Conservation (phyloP, 2,113 vertebrate genomes). For the Epinephelus moara region DNA sequence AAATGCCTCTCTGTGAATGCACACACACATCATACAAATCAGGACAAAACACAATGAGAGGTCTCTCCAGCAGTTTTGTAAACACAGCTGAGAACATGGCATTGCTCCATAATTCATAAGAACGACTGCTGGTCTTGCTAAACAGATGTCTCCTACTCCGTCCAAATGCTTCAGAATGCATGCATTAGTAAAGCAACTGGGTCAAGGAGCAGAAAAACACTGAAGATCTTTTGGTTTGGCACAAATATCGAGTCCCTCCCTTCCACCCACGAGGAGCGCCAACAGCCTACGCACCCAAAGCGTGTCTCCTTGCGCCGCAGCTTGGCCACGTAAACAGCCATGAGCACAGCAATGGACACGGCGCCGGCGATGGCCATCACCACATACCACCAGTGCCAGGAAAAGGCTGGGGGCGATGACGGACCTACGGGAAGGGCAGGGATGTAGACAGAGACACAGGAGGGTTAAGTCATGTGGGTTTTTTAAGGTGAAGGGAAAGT, state of each 20-base stretch:
- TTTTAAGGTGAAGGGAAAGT: not conserved
- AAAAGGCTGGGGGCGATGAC: conserved; percentile 76
- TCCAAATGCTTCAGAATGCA: conserved; percentile 30
- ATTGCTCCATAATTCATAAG: not conserved
- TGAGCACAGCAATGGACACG: conserved; percentile 83
- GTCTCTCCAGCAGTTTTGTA: not conserved
- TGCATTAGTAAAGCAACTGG: conserved; percentile 12
- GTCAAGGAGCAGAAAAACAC: conserved; percentile 26
- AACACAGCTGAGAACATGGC: conserved; percentile 46
- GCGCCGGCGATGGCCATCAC: conserved; percentile 87
- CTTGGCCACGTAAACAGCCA: conserved; percentile 88
- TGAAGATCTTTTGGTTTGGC: conserved; percentile 55
- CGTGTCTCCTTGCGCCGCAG: conserved; percentile 90
- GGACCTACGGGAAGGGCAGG: conserved; percentile 51
- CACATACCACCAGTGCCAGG: conserved; percentile 95
- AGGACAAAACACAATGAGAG: conserved; percentile 16
- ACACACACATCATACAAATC: not conserved
- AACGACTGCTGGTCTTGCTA: conserved; percentile 2
- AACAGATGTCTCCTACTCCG: conserved; percentile 26
- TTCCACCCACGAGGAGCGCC: conserved; percentile 37
- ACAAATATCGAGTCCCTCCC: conserved; percentile 28
- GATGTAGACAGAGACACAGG: conserved; percentile 16
- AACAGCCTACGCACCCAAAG: conserved; percentile 86
- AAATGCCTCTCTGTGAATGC: conserved; percentile 87
- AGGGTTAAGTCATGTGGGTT: conserved; percentile 7